phyloP scores from a whole-genome alignment of 1,140 invertebrate species.

The Habropoda laboriosa region DNA sequence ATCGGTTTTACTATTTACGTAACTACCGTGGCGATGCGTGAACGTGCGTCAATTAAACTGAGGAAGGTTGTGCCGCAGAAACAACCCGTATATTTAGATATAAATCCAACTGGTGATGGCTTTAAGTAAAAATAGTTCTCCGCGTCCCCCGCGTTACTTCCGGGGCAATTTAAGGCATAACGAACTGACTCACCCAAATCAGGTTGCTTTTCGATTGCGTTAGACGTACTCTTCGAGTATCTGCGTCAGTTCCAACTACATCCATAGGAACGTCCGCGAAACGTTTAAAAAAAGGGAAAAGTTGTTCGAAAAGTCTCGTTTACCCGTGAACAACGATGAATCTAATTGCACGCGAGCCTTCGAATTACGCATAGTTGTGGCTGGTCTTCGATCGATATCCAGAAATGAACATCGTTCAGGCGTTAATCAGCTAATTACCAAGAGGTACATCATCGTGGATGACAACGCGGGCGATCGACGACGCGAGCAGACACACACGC shows the following conservation, averaged over 20 bases:
- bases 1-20: conserved; percentile 31
- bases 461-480: not conserved
- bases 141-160: conserved; percentile 11
- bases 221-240: not conserved
- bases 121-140: conserved; percentile 52
- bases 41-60: conserved; percentile 19
- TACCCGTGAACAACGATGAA: not conserved
- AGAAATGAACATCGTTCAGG: too few relatives aligned
- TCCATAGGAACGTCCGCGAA: too few relatives aligned
- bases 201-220: not conserved
- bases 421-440: not conserved
- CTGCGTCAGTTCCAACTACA: not conserved
- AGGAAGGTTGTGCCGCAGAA: not conserved
- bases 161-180: not conserved
- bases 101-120: not conserved
- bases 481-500: conserved; percentile 6
- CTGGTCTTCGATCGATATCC: not conserved
- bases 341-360: not conserved
- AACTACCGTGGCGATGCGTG: conserved; percentile 3
- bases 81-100: not conserved
- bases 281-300: too few relatives aligned
- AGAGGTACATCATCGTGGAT: not conserved
- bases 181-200: conserved; percentile 8
- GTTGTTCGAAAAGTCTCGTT: not conserved
- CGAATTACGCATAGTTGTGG: not conserved